Percentiles rank a stretch among this genome's conserved stretches.
These are phyloP conservation scores for Mactra quadrangularis DNA, from an alignment of 1,140 invertebrate species.

Conservation along the genomic window DNA sequence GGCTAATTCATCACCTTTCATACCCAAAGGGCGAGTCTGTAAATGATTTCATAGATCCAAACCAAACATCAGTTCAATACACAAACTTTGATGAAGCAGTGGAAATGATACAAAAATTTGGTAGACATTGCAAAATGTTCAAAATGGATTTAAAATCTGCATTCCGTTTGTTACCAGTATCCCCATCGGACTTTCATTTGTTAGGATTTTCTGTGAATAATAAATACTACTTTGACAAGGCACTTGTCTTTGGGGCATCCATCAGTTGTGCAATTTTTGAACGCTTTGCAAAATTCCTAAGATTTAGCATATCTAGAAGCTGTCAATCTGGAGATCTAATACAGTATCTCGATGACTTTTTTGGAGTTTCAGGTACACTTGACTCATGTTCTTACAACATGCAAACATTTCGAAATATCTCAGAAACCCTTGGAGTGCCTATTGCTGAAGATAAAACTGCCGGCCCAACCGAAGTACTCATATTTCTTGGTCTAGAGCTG, in stretches of 20 bases:
- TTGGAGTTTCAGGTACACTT: not conserved
- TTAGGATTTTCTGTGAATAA: constrained; percentile 39
- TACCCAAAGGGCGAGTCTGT: constrained; percentile 51
- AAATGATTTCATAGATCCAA: constrained; percentile 60
- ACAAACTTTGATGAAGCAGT: constrained; percentile 47
- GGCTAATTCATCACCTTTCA: constrained; percentile 61
- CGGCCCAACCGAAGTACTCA: constrained; percentile 21
- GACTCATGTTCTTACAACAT: constrained; percentile 5
- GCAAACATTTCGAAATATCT: constrained; percentile 9
- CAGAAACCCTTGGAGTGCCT: constrained; percentile 22
- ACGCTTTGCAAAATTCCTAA: constrained; percentile 32
- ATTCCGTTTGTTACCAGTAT: constrained; percentile 43
- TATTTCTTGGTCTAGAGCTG: constrained; percentile 30
- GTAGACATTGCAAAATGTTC: not conserved
- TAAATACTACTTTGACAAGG: constrained; percentile 51
- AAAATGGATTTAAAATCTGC: constrained; percentile 49
- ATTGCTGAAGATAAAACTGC: constrained; percentile 44
- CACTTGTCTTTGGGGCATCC: constrained; percentile 9
- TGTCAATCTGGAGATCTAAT: not conserved
- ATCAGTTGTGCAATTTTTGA: constrained; percentile 16
- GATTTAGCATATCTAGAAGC: not conserved
- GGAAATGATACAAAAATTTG: constrained; percentile 21
- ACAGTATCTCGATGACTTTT: constrained; percentile 45
- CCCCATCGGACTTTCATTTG: constrained; percentile 16
- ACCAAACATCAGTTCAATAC: constrained; percentile 57